Base-by-base conservation (phyloP, 2,888 invertebrate genomes). In the Timema cristinae region DNA sequence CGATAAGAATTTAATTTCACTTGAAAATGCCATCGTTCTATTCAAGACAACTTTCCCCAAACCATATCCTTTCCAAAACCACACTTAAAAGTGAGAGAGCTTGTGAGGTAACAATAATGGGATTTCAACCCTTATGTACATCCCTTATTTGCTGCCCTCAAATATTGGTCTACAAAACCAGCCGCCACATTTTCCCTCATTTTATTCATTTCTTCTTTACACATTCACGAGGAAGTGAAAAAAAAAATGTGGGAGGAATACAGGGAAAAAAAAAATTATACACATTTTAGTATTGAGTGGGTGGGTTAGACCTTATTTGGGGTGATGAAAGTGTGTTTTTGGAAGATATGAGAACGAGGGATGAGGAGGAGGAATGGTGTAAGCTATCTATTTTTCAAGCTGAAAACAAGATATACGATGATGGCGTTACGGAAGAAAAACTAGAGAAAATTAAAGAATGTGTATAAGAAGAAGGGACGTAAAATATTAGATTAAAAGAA, bases 1-100 rank as follows among this genome's bases (percentile, higher is more conserved):
- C 75, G 75, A 75, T 75, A 75, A 72, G 73, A 75, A 75, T 75
- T 75, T 73, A 75, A 75, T 75, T 75, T 73, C 75, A 73, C 75
- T 32, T 32, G 63, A 75, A 75, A 75, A 75, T 72, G 73, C 73
- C 72, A 72, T 67, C 75, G 73, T 72, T 71, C 75, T 69, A 73
- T 75, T 75, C 75, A 75, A 71, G 63, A 54, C 49, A 49, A 56
- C 13, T 47, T 48, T 66, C 13, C 49, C 54, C 49, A 11, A 16
- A 48, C 56, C 11, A 5, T 10, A 10, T 11, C 68, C 50, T 52
- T 54, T 51, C 68, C 49, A 68, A 68, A 59, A 68, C 69, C 52
- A 71, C 71, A 63, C 54, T 59, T 59, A 68, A 50, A 69, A 69
- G 67, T 68, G 71, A 54, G 48, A 59, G 63, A 50, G 59, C 68